Conservation (phyloP, 2,797 vertebrate species). For the Chaetophractus vellerosus region DNA sequence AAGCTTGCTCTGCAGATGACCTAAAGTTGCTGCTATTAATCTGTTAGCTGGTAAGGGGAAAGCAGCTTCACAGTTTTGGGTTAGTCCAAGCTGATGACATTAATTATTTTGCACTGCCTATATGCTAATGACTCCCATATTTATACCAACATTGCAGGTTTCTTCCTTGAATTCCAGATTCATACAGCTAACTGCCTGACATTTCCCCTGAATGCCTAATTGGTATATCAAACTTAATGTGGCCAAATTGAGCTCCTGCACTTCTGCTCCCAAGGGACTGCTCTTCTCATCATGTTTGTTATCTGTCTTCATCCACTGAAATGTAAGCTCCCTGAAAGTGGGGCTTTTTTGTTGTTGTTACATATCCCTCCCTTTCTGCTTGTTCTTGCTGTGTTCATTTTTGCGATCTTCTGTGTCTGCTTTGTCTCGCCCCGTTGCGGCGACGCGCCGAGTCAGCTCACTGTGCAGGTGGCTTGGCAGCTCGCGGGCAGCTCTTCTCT, state of each 20-base stretch:
- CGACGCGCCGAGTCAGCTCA: too few relatives aligned
- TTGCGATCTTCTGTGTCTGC: too few relatives aligned
- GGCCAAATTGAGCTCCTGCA: neutral
- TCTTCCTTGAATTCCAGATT: slow-evolving; percentile 9
- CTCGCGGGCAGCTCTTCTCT: too few relatives aligned
- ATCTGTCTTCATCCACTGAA: neutral
- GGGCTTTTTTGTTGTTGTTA: too few relatives aligned
- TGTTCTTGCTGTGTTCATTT: too few relatives aligned
- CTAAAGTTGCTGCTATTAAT: neutral
- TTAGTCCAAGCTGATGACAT: neutral
- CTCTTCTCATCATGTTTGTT: neutral
- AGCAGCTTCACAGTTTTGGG: neutral
- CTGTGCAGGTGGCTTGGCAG: too few relatives aligned
- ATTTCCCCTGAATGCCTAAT: slow-evolving; percentile 18
- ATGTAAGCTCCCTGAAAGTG: neutral
- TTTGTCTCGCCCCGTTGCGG: too few relatives aligned
- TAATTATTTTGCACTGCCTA: neutral
- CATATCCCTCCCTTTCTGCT: too few relatives aligned
- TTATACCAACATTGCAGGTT: slow-evolving; percentile 36
- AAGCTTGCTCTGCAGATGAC: neutral
- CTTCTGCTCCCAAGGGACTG: neutral
- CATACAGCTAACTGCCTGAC: neutral
- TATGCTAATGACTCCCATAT: slow-evolving; percentile 49
- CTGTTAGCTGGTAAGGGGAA: neutral
- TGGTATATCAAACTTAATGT: too few relatives aligned